These are phyloP conservation scores for Leptura quadrifasciata DNA, from an alignment of 2,888 invertebrate genomes.

Conservation along the genomic window DNA sequence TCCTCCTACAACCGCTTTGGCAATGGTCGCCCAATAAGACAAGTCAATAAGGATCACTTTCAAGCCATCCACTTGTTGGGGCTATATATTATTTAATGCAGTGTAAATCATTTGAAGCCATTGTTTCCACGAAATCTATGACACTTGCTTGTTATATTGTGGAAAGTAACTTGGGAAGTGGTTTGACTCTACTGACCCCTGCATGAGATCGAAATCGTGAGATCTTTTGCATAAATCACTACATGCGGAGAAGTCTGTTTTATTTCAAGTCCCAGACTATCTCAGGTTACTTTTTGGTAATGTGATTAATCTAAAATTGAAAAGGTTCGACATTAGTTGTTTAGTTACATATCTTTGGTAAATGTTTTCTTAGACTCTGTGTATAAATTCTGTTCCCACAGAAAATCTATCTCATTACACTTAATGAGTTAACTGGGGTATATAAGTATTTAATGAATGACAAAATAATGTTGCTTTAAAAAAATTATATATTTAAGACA, in stretches of 20 bases:
- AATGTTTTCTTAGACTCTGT: too few species aligned
- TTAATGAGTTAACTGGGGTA: too few species aligned
- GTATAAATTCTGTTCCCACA: too few species aligned
- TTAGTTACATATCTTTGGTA: background rate
- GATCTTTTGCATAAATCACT: slow-evolving; percentile 49
- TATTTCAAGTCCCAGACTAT: slow-evolving; percentile 40
- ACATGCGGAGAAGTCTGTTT: slow-evolving; percentile 42
- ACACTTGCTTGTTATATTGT: slow-evolving; percentile 43
- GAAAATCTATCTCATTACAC: too few species aligned
- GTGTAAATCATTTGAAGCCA: slow-evolving; percentile 57
- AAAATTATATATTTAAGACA: too few species aligned
- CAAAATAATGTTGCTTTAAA: too few species aligned
- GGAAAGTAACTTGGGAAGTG: slow-evolving; percentile 43
- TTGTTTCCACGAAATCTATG: slow-evolving; percentile 59
- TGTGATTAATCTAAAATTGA: slow-evolving; percentile 9
- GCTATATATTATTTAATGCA: slow-evolving; percentile 39
- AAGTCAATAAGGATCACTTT: slow-evolving; percentile 45
- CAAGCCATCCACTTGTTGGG: slow-evolving; percentile 47
- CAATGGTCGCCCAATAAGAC: slow-evolving; percentile 48
- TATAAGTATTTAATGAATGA: too few species aligned
- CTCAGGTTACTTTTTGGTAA: slow-evolving; percentile 12
- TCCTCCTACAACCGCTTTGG: slow-evolving; percentile 50
- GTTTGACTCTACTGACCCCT: slow-evolving; percentile 51
- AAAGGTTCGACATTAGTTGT: background rate
- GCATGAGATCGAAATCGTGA: slow-evolving; percentile 40